Evolutionary conservation across 2,113 vertebrate genomes (phyloP).

Genomic region (Neogobius melanostomus): DNA sequence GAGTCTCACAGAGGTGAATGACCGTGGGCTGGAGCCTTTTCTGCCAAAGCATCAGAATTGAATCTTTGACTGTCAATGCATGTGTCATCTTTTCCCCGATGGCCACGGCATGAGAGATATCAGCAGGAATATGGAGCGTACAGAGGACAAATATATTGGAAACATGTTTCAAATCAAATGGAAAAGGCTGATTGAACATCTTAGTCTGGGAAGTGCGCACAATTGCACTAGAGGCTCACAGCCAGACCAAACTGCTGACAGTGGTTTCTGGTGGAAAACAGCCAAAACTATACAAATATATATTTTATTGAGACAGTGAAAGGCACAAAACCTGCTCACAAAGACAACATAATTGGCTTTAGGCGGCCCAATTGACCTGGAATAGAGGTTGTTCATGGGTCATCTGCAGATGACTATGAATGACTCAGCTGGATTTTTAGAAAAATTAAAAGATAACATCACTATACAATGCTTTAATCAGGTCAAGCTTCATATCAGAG

Average conservation of each 20-base stretch:
- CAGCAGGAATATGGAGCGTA: background rate
- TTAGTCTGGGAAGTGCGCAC: background rate
- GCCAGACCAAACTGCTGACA: background rate
- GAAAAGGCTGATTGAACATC: background rate
- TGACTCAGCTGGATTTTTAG: background rate
- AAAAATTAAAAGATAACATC: background rate
- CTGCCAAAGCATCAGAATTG: background rate
- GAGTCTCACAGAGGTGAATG: background rate
- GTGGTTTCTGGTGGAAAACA: too few relatives aligned
- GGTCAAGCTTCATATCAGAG: background rate
- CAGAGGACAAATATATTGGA: background rate
- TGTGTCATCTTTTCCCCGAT: background rate
- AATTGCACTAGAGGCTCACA: background rate
- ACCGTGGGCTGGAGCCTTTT: background rate
- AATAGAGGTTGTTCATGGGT: background rate
- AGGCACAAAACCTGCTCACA: too few relatives aligned
- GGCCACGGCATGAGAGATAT: background rate
- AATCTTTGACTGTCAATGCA: background rate
- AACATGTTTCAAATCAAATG: background rate
- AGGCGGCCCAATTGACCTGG: background rate
- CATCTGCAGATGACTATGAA: background rate
- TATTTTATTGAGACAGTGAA: too few relatives aligned
- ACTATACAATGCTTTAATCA: background rate
- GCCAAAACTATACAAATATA: too few relatives aligned
- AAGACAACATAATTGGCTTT: too few relatives aligned